These are phyloP conservation scores for Cherax quadricarinatus DNA, from an alignment of 1,140 invertebrate species.

Conservation along the genomic window DNA sequence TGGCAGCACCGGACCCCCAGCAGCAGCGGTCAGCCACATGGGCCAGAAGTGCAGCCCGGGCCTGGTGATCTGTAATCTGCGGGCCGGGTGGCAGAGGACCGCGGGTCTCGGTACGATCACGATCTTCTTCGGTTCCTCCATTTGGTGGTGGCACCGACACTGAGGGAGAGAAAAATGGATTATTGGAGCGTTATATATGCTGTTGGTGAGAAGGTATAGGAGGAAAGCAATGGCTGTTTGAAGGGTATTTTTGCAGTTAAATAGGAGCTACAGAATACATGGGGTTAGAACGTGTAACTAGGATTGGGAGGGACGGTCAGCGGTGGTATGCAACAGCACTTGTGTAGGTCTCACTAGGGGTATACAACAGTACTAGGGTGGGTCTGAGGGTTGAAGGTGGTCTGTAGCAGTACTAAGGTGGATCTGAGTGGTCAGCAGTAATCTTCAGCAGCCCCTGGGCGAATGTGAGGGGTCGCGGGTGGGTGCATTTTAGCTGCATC, in stretches of 20 bases:
- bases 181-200: neutral
- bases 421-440: no score
- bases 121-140: constrained; percentile 62
- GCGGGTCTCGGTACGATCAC: constrained; percentile 61
- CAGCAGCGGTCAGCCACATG: constrained; percentile 80
- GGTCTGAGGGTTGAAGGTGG: neutral
- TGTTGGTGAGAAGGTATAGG: neutral
- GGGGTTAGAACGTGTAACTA: no score
- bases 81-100: constrained; percentile 74
- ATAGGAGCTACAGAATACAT: no score
- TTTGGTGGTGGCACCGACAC: constrained; percentile 74
- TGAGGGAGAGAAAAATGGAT: constrained; percentile 48
- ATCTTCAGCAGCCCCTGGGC: no score
- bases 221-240: no score
- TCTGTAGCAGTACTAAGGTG: no score
- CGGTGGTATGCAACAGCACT: no score
- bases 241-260: no score
- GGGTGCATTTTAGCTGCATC: no score
- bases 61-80: constrained; percentile 78
- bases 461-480: no score
- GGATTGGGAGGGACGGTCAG: no score
- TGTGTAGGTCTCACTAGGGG: neutral
- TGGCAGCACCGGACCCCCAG: constrained; percentile 79
- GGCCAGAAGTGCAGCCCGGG: constrained; percentile 77
- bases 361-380: no score